Base-by-base conservation (phyloP, 2,797 vertebrate genomes). In the Notolabrus celidotus region DNA sequence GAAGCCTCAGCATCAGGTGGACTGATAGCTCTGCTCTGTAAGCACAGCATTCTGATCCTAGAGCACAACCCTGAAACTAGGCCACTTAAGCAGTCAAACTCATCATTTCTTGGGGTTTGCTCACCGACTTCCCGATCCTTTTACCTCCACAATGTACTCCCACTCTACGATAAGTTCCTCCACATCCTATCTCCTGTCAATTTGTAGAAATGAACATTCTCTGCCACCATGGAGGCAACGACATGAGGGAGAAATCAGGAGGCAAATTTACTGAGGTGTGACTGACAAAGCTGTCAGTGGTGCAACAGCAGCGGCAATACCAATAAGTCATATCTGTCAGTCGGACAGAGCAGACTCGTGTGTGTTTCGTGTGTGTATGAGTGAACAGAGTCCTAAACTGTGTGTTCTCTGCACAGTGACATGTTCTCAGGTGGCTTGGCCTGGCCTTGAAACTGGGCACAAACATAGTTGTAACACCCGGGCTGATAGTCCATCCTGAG, bases 261-360 rank as follows among this genome's bases (percentile, higher is more conserved):
- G 47, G 53, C 41, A 14, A 60, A 72, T 60, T 81, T 69, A 62
- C 63, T 43, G 66, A 79, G 72, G 73, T 80, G 75, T 77, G 80
- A 85, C 85, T 74, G 86, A 88, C 86, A 86, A 55, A 9, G 15
- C 69, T 79, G 79, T 84, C 80, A 81, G 68, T 10, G 46, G 61
- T 63, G 71, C 65, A 75, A 81, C 70, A 69, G 60, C 34, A 53
- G 57, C 50, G 34, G 72, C 74, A 67, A 55, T 63, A 62, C 66
- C 69, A 78, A 72, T 73, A 82, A 72, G 74, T 91, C 77, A 81
- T 49, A 83, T 62, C 65, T 85, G 82, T 80, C 84, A 81, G 77
- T 71, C 51, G 61, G 57, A 81, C 61, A 45, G 45, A 61, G 62
- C 23, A 12, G 33, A 76, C 34, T 17, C 67, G 42, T 67, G 38